Evolutionary conservation across 2,888 invertebrate species (phyloP), one percentile per base, ranked within the genome.

Genomic region (Teleogryllus oceanicus): DNA sequence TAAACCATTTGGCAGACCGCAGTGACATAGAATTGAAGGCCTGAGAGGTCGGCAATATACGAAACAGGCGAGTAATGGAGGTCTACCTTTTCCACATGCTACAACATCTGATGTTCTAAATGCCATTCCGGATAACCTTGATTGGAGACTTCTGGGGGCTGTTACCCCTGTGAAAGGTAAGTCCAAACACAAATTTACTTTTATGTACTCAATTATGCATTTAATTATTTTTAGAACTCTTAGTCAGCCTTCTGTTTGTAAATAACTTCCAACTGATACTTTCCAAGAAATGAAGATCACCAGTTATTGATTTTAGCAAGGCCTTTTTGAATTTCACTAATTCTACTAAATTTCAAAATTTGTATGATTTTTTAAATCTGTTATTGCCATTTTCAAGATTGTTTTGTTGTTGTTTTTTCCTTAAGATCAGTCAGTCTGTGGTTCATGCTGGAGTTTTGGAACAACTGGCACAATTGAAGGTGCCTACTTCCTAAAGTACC

Each of bases 381-480:
- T 8, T 1, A 62, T 62, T 62, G 62, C 16, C 13, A 62, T 13
- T 62, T 62, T 62, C 62, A 13, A 18, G 62, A 62, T 77, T 50
- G 13, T 78, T 18, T 77, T 50, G 13, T 78, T 18, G 24, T 76
- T 82, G 79, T 24, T 82, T 83, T n/a, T 85, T 37, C 37, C 8
- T 5, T 37, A 37, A 94, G 98, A 98, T 90, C 98, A 98, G 88
- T 97, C 96, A 0, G 96, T 98, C 13, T 98, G 98, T 87, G 98
- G 98, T 0, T 97, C 97, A 0, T 98, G 98, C 85, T 98, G 98
- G 98, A 96, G 96, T 82, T 98, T 98, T 88, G 98, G 97, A 49
- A 96, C 97, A 0, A 93, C 95, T 81, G 98, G 98, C 12, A 91
- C 96, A 0, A 92, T 98, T 80, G 98, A 98, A 88, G 97, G 98